Base-by-base conservation (phyloP, 1,140 invertebrate species). In the Trinorchestia longiramus region DNA sequence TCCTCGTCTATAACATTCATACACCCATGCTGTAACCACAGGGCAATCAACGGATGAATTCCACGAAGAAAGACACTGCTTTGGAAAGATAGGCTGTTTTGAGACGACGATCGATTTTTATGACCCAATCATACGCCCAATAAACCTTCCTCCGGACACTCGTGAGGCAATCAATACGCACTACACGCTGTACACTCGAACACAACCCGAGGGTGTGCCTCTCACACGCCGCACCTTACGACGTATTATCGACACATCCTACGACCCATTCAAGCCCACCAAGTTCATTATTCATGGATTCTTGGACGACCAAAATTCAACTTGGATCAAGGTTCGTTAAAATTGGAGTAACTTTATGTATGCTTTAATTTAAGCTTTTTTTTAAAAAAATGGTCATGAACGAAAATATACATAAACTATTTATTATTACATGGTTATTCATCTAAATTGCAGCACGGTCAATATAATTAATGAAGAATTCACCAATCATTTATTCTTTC, bases 281-380 rank as follows among this genome's bases (percentile, higher is more conserved):
- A 96, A 96, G 87, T 91, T 96, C 45, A 96, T 96, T 42, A 96
- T 96, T 36, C 96, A 96, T n/a, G 96, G 96, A 15, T 96, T 95
- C 96, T 45, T 96, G 42, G 95, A 96, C 57, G 91, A 88, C 87
- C 95, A 57, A 53, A 53, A 87, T n/a, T 95, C 87, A 23, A 96
- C 96, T 8, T 96, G 96, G 96, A 96, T 96, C 42, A 77, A 57
- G 96, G 96, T 96, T 45, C 44, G 96, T 77, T 23, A 11, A 53
- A 6, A 53, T 8, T 6, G 19, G 47, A 19, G 47, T 19, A 77
- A 77, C 47, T n/a, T 62, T 0, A 0, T 23, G 53, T 36, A 23
- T 23, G 44, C 28, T 11, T 77, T 23, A 77, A 77, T 77, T 77
- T 3, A 77, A 77, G 36, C 19, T 6, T 53, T 53, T 11, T 53